Base-by-base conservation (phyloP, 92 coral and sea anemone genomes). In the Parazoanthus swiftii region DNA sequence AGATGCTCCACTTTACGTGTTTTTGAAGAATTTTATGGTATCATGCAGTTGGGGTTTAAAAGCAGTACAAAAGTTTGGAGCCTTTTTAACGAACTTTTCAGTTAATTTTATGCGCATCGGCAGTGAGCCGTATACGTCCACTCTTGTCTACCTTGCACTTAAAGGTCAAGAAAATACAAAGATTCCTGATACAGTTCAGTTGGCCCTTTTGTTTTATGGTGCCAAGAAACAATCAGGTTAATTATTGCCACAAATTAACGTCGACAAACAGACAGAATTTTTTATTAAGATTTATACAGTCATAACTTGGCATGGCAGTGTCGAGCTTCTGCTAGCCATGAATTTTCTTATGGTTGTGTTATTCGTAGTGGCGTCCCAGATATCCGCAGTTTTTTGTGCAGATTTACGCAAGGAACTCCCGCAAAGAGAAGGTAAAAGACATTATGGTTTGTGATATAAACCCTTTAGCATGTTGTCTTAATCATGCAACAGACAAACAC, bases 101-200 rank as follows among this genome's bases (percentile, higher is more conserved):
- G 33, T 33, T 73, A 16, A 29, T 73, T 21, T 15, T 29, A 36
- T 73, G 38, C 77, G 35, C 77, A 73, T 29, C 42, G 9, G 18
- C 42, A 73, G 23, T 73, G 43, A 26, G 77, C 38, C 77, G 25
- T 54, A 13, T 11, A 51, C 58, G 58, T 51, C 16, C 58, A 68
- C 26, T 77, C 38, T 46, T n/a, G 63, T 79, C 65, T 51, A 42
- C 38, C 18, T 79, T 48, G 26, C 21, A 79, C 82, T 23, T 79
- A 50, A 79, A 23, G 39, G 63, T 48, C 66, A 50, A 46, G 18
- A n/a, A 6, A 79, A 50, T n/a, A 79, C 67, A 79, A 79, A 44
- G 82, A n/a, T 48, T 46, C 50, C 7, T 79, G 82, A 20, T n/a
- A 44, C 82, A 79, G 82, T 16, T 79, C 82, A 79, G 82, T 79